Evolutionary conservation across 2,888 invertebrate genomes (phyloP), one percentile per base, ranked within the genome.

Genomic region (Cosmia pyralina): DNA sequence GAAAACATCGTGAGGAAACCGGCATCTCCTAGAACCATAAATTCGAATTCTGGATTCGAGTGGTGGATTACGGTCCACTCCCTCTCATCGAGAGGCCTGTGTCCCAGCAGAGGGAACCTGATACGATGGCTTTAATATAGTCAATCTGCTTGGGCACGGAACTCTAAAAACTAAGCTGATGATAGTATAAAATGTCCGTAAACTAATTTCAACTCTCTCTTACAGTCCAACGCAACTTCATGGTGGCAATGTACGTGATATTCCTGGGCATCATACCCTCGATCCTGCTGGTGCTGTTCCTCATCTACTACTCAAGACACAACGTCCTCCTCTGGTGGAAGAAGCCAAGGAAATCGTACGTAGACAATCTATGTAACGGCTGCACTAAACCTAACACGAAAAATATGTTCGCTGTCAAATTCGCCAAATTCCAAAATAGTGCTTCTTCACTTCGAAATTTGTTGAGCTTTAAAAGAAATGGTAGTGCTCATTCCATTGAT

Each of bases 241-340:
- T 98, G 90, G 97, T 98, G 77, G 98, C 98, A 50, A 96, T 99
- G 96, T 98, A 98, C 93, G 97, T 99, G 83, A 97, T 99, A 87
- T 98, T 99, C 97, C 97, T 99, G 87, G 98, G 98, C 41, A 97
- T 99, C 85, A 96, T 99, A 71, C 99, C 99, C 0, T 93, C 97
- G 75, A 93, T 98, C 58, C 97, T 98, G 2, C 92, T 98, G 38
- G 89, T 97, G 5, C 96, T 97, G 55, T 97, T 98, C 92, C 94
- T 98, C 53, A 92, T 97, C 69, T 98, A 98, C 97, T 98, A 98
- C 94, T 97, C 97, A 78, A 97, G 97, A 41, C 97, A 97, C 90
- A 97, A 98, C 97, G 90, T 96, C 79, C 89, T 96, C 57, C 86
- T 89, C 83, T 95, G 96, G 92, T 96, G 96, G 96, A 96, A 96